These are phyloP conservation scores for Dasysyrphus tricinctus DNA, from an alignment of 2,888 invertebrate genomes.

Conservation along the genomic window DNA sequence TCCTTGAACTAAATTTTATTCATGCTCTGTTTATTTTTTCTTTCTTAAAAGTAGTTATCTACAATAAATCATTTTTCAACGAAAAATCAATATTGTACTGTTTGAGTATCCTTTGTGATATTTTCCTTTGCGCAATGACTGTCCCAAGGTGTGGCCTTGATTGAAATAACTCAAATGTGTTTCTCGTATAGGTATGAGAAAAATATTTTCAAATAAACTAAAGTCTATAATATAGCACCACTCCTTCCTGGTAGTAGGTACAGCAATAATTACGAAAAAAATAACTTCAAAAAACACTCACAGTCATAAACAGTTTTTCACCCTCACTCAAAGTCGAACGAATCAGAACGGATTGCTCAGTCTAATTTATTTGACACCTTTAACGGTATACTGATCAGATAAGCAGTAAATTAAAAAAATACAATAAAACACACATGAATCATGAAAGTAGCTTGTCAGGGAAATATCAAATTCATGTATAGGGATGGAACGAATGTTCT, in stretches of 20 bases:
- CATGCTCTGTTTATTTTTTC: conserved; percentile 49
- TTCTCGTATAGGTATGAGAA: conserved; percentile 23
- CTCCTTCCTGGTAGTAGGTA: conserved; percentile 43
- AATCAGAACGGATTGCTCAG: conserved; percentile 68
- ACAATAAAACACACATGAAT: conserved; percentile 4
- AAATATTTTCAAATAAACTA: conserved; percentile 53
- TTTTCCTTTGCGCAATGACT: conserved; percentile 56
- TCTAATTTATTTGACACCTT: conserved; percentile 73
- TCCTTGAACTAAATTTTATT: conserved; percentile 73
- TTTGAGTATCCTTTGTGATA: conserved; percentile 29
- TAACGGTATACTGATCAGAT: conserved; percentile 67
- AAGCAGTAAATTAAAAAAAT: conserved; percentile 56
- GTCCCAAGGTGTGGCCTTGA: conserved; percentile 67
- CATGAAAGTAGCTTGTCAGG: conserved; percentile 16
- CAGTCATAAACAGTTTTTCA: conserved; percentile 28
- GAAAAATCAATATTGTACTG: conserved; percentile 14
- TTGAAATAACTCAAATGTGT: conserved; percentile 55
- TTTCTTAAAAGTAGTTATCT: neutral
- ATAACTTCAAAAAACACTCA: neutral
- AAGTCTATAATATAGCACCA: conserved; percentile 33
- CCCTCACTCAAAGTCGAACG: conserved; percentile 49
- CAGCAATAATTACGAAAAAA: neutral
- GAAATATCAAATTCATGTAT: neutral
- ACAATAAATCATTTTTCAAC: conserved; percentile 46
- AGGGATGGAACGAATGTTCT: conserved; percentile 9